Percentiles rank a stretch among this genome's conserved stretches.
phyloP scores from a whole-genome alignment of 2,888 invertebrate genomes.

The Chaitophorus viminalis region DNA sequence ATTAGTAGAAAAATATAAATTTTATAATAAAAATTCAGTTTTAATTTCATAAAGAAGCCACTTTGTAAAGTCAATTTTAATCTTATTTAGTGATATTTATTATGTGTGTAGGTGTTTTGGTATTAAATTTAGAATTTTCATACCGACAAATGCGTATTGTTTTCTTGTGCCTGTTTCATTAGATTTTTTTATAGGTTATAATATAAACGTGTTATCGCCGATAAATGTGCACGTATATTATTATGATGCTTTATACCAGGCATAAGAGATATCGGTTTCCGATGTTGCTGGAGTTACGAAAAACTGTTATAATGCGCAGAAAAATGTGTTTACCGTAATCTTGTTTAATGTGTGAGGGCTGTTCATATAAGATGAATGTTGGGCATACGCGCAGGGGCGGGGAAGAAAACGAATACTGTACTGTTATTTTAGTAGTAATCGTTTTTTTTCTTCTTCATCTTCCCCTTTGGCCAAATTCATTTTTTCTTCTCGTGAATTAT shows the following conservation, averaged over 20 bases:
- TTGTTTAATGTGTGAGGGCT: neutral
- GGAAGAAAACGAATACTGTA: neutral
- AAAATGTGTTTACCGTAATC: neutral
- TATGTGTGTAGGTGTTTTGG: too few relatives aligned
- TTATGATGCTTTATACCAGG: too few relatives aligned
- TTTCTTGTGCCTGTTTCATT: too few relatives aligned
- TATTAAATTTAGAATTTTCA: too few relatives aligned
- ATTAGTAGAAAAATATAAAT: too few relatives aligned
- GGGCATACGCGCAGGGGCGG: neutral
- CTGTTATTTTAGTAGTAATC: slow-evolving; percentile 2
- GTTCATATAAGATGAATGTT: neutral
- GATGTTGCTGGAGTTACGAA: neutral
- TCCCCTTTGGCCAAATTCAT: neutral
- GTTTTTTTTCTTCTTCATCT: neutral
- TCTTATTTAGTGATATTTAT: too few relatives aligned
- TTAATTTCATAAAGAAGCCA: too few relatives aligned
- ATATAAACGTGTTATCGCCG: too few relatives aligned
- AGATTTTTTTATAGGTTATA: too few relatives aligned
- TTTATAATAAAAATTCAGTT: too few relatives aligned
- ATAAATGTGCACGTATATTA: neutral
- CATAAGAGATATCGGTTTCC: neutral
- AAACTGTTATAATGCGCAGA: neutral
- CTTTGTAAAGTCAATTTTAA: too few relatives aligned
- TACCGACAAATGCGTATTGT: too few relatives aligned
- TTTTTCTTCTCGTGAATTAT: slow-evolving; percentile 1